phyloP scores from a whole-genome alignment of 2,888 invertebrate species.

The Caenorhabditis plicata region DNA sequence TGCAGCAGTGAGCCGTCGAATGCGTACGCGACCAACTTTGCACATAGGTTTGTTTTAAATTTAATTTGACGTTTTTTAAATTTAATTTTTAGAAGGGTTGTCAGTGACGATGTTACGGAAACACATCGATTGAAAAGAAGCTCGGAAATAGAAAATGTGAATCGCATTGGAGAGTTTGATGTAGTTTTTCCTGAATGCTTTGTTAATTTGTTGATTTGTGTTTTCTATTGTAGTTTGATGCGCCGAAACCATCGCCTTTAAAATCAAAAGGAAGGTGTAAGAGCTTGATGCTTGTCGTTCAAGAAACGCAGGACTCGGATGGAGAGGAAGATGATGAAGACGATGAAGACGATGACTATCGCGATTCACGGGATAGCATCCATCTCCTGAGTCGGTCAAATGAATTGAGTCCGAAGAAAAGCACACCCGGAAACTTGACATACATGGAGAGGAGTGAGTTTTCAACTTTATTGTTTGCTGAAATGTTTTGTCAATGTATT shows the following conservation, averaged over 20 bases:
- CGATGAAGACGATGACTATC: constrained; percentile 3
- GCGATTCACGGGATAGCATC: constrained; percentile 14
- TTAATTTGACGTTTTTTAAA: neutral
- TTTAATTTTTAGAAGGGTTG: constrained; percentile 15
- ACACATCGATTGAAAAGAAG: constrained; percentile 21
- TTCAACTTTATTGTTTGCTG: no score
- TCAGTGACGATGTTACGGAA: constrained; percentile 28
- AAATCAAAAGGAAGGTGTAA: constrained; percentile 25
- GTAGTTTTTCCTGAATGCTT: constrained; percentile 2
- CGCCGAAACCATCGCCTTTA: neutral
- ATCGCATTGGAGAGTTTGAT: constrained; percentile 13
- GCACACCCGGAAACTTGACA: constrained; percentile 1
- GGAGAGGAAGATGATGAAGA: constrained; percentile 17
- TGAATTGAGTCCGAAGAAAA: constrained; percentile 1
- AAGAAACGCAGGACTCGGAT: constrained; percentile 10
- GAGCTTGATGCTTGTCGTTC: constrained; percentile 22
- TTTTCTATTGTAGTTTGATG: neutral
- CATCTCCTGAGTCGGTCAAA: constrained; percentile 4
- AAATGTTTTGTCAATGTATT: neutral
- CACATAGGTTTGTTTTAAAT: neutral
- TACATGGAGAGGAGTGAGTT: constrained; percentile 21
- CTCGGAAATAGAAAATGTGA: constrained; percentile 28
- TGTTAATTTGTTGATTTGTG: no score
- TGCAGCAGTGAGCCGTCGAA: constrained; percentile 32
- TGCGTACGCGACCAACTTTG: neutral